These are phyloP conservation scores for Melanophora roralis DNA, from an alignment of 2,888 invertebrate genomes.

Conservation along the genomic window DNA sequence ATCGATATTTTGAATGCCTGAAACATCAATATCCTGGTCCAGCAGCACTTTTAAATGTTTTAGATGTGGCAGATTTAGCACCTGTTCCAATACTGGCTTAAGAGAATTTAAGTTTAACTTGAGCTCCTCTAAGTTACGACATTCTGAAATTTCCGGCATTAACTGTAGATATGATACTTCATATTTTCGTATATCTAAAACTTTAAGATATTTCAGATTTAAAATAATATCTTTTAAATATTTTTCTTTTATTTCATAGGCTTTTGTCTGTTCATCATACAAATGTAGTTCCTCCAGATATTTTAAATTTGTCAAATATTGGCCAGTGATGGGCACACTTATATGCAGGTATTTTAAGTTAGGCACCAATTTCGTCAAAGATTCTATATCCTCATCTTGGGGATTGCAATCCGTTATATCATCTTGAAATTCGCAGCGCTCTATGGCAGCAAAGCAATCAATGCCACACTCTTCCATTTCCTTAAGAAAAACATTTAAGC, in stretches of 20 bases:
- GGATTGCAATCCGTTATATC: conserved; percentile 69
- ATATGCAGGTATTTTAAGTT: conserved; percentile 67
- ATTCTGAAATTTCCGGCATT: conserved; percentile 66
- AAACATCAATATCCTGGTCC: conserved; percentile 66
- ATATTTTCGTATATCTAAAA: conserved; percentile 70
- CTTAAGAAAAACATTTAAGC: conserved; percentile 67
- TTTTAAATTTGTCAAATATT: conserved; percentile 66
- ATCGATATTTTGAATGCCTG: conserved; percentile 66
- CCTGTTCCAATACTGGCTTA: conserved; percentile 67
- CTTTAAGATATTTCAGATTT: conserved; percentile 65
- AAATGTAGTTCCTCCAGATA: conserved; percentile 69
- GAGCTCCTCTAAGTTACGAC: conserved; percentile 66
- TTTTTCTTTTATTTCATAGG: conserved; percentile 68
- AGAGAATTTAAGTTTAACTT: conserved; percentile 70
- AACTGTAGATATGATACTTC: conserved; percentile 69
- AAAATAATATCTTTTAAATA: conserved; percentile 69
- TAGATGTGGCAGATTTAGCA: conserved; percentile 68
- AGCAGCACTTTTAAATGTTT: conserved; percentile 68
- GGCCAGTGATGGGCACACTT: conserved; percentile 69
- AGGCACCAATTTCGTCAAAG: conserved; percentile 68
- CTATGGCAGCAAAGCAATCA: conserved; percentile 64
- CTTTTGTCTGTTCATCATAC: conserved; percentile 69
- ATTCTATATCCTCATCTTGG: conserved; percentile 64
- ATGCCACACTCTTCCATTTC: conserved; percentile 67
- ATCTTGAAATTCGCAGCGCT: conserved; percentile 64